These are phyloP conservation scores for Podocnemis expansa DNA, from an alignment of 2,113 vertebrate genomes.

Conservation along the genomic window DNA sequence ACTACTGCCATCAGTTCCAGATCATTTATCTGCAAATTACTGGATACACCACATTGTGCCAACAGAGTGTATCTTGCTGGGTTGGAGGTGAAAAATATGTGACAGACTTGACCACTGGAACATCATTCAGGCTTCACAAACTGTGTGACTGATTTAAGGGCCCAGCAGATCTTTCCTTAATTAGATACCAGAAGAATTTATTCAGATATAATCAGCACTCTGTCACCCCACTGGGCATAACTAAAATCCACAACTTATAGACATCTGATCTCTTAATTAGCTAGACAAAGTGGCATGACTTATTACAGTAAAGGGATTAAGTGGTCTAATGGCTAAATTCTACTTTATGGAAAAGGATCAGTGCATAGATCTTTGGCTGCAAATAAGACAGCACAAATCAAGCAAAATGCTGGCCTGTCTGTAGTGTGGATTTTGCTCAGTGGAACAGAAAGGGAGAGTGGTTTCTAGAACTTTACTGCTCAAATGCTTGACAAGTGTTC, in stretches of 20 bases:
- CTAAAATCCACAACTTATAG: not conserved
- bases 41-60: not conserved
- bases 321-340: not conserved
- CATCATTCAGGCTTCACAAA: not conserved
- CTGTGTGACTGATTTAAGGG: not conserved
- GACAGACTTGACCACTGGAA: not conserved
- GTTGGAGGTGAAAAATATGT: not conserved
- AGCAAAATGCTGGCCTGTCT: not conserved
- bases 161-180: not conserved
- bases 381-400: not conserved
- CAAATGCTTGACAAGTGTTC: not conserved
- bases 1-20: not conserved
- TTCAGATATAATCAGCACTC: conserved; percentile 3
- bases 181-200: not conserved
- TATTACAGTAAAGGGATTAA: not conserved
- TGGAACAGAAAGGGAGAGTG: not conserved
- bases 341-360: not conserved
- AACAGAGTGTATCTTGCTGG: not conserved
- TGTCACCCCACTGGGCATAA: not conserved
- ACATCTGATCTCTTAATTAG: not conserved
- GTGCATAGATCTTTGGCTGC: not conserved
- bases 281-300: not conserved
- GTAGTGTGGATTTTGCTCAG: not conserved
- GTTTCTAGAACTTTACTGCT: not conserved
- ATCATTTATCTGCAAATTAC: not conserved